phyloP scores from a whole-genome alignment of 2,113 vertebrate genomes.

The Galbula dea region DNA sequence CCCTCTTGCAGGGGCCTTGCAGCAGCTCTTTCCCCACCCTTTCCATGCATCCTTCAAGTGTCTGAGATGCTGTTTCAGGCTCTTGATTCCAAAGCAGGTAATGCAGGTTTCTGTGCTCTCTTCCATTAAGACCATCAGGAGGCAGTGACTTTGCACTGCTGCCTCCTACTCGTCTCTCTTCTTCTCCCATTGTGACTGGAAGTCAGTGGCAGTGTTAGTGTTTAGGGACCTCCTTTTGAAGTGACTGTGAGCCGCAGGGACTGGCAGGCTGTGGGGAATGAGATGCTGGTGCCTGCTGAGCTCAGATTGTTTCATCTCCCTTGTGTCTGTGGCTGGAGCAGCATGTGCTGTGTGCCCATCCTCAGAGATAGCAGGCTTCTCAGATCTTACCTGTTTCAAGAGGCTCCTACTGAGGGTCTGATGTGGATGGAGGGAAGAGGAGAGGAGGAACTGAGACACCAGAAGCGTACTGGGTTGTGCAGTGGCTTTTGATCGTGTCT shows the following conservation, averaged over 20 bases:
- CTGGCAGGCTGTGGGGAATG: not conserved
- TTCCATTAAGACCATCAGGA: not conserved
- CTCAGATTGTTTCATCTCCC: not conserved
- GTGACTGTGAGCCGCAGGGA: slow-evolving; percentile 16
- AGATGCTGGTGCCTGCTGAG: rapidly evolving
- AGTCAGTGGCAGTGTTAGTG: not conserved
- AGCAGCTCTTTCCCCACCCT: not conserved
- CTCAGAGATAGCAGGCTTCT: rapidly evolving
- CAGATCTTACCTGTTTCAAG: not conserved
- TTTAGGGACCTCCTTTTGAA: slow-evolving; percentile 51
- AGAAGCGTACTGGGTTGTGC: not conserved
- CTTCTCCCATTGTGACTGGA: not conserved
- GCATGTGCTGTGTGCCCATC: rapidly evolving
- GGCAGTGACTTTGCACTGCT: not conserved
- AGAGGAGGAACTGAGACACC: not conserved
- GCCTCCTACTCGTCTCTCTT: slow-evolving; percentile 19
- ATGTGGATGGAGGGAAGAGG: not conserved
- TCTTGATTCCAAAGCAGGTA: not conserved
- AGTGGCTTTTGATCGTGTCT: not conserved
- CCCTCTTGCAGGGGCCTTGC: not conserved
- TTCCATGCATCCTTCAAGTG: rapidly evolving
- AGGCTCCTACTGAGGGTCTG: not conserved
- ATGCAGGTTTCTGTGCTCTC: not conserved
- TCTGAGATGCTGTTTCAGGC: not conserved
- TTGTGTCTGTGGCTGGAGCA: not conserved